Conservation (phyloP, 2,888 invertebrate genomes). For the Erpobdella octoculata region DNA sequence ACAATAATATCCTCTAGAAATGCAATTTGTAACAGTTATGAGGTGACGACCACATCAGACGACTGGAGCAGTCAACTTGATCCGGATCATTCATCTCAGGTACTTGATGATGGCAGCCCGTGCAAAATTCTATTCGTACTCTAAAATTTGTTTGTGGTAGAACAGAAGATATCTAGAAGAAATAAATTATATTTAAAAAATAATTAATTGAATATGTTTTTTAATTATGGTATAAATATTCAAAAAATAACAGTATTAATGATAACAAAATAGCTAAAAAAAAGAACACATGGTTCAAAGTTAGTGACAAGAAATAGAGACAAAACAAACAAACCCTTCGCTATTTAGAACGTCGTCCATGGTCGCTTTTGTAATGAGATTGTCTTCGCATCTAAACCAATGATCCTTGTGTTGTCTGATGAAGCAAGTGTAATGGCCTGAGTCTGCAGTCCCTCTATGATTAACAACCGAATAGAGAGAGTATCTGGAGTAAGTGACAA, state of each 20-base stretch:
- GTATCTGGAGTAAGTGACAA: too few relatives aligned
- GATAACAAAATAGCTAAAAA: neutral
- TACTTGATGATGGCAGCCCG: too few relatives aligned
- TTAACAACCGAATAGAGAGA: constrained; percentile 93
- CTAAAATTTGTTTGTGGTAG: constrained; percentile 89
- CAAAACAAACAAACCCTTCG: constrained; percentile 75
- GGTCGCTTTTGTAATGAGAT: constrained; percentile 78
- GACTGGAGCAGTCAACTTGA: too few relatives aligned
- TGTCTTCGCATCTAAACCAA: constrained; percentile 87
- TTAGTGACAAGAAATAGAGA: too few relatives aligned
- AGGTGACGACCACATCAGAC: too few relatives aligned
- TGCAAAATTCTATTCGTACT: constrained; percentile 63
- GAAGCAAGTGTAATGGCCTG: constrained; percentile 91
- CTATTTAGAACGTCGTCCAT: constrained; percentile 84
- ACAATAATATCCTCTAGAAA: too few relatives aligned
- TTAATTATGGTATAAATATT: neutral
- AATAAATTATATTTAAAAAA: neutral
- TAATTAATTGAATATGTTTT: neutral
- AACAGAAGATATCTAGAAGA: constrained; percentile 77
- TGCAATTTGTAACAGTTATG: too few relatives aligned
- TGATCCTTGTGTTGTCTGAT: constrained; percentile 71
- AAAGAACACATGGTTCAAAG: neutral
- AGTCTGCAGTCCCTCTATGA: constrained; percentile 82
- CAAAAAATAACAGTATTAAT: neutral
- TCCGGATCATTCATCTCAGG: too few relatives aligned